Conservation (phyloP, 92 coral and sea anemone species). For the Micromussa lordhowensis region DNA sequence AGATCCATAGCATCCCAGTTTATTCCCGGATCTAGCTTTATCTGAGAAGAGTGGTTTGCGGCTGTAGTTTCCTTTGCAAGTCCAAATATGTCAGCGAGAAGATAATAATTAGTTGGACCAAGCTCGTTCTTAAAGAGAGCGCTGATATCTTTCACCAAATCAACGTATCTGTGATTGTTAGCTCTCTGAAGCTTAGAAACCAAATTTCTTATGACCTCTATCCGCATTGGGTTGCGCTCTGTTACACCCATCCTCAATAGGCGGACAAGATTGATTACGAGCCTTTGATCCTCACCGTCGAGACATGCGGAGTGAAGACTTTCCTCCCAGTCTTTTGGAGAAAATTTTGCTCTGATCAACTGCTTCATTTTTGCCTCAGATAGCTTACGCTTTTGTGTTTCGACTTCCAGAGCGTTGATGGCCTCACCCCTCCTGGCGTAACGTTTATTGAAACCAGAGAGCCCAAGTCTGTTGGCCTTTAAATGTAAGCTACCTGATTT, state of each 20-base stretch:
- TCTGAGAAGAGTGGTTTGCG: conserved; percentile 17
- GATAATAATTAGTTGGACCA: no score
- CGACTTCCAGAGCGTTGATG: neutral
- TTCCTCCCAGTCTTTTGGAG: conserved; percentile 54
- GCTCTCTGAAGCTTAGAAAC: conserved; percentile 45
- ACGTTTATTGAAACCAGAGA: neutral
- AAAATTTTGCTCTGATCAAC: conserved; percentile 14
- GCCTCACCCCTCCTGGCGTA: neutral
- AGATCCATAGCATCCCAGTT: neutral
- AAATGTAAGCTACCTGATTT: neutral
- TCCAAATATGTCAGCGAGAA: conserved; percentile 55
- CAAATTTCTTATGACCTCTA: conserved; percentile 42
- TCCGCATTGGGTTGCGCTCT: conserved; percentile 35
- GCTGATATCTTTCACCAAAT: no score
- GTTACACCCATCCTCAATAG: conserved; percentile 42
- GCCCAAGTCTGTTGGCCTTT: neutral
- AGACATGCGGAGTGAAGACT: conserved; percentile 33
- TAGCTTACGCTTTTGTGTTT: neutral
- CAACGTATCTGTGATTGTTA: no score
- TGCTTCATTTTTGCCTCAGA: conserved; percentile 35
- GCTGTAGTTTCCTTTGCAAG: conserved; percentile 61
- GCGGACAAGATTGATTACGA: conserved; percentile 39
- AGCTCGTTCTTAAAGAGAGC: no score
- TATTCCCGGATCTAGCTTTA: conserved; percentile 28
- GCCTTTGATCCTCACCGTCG: conserved; percentile 50